Conservation (phyloP, 1,140 invertebrate genomes). For the Steinernema khuongi region DNA sequence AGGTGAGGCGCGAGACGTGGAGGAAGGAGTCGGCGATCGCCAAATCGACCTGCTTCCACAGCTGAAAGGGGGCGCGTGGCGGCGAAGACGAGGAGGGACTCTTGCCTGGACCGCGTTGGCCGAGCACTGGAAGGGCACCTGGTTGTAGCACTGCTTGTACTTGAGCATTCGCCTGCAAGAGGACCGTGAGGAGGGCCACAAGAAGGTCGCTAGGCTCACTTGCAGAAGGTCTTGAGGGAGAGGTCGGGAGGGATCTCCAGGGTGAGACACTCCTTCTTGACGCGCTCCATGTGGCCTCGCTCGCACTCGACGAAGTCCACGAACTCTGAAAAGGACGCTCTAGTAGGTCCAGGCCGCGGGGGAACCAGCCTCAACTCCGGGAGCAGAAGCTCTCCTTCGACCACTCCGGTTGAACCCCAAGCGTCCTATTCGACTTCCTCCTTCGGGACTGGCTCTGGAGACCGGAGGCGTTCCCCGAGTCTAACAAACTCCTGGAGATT, state of each 20-base stretch:
- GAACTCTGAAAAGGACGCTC: constrained; percentile 7
- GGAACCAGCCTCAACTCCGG: too few species aligned
- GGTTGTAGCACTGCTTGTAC: constrained; percentile 10
- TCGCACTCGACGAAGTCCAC: constrained; percentile 7
- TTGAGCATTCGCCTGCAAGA: neutral
- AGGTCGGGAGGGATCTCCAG: neutral
- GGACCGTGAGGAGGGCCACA: too few species aligned
- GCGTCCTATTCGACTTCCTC: too few species aligned
- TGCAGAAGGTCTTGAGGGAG: neutral
- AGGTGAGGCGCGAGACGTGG: neutral
- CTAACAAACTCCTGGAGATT: too few species aligned
- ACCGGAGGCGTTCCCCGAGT: too few species aligned
- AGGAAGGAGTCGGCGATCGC: constrained; percentile 4
- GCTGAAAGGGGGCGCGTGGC: neutral
- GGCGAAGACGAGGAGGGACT: neutral
- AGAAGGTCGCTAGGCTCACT: neutral
- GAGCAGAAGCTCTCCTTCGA: too few species aligned
- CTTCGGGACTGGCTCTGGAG: too few species aligned
- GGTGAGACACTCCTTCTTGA: neutral
- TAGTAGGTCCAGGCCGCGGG: too few species aligned
- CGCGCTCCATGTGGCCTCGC: neutral
- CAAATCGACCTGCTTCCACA: constrained; percentile 7
- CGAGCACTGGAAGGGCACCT: constrained; percentile 1
- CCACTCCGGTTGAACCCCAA: too few species aligned
- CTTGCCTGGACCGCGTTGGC: neutral